These are phyloP conservation scores for Invenusta paracnida DNA, from an alignment of 2,888 invertebrate genomes.

Conservation along the genomic window DNA sequence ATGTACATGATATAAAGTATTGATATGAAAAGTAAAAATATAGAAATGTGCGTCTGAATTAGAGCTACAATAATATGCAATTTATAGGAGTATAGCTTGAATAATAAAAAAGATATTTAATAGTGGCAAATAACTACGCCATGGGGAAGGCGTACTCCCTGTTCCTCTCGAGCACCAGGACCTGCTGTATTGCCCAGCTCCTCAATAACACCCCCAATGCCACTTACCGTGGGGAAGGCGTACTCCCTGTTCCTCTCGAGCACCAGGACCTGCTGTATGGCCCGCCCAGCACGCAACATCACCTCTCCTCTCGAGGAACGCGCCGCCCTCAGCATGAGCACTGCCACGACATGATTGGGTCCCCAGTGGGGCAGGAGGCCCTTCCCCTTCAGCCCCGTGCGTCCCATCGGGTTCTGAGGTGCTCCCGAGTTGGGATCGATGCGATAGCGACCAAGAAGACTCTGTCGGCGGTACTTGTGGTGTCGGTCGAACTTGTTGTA, in stretches of 20 bases:
- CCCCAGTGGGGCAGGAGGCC: slow-evolving; percentile 55
- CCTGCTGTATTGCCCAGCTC: too few species aligned
- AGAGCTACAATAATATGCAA: too few species aligned
- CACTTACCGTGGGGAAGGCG: slow-evolving; percentile 42
- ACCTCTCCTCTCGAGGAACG: background rate
- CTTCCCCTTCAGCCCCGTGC: slow-evolving; percentile 53
- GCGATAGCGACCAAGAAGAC: slow-evolving; percentile 37
- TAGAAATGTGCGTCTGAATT: too few species aligned
- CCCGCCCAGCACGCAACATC: background rate
- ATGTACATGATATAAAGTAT: too few species aligned
- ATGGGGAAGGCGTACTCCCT: slow-evolving; percentile 40
- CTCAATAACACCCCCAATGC: too few species aligned
- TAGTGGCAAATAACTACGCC: too few species aligned
- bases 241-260: slow-evolving; percentile 35
- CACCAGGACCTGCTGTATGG: slow-evolving; percentile 34
- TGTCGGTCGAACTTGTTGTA: slow-evolving; percentile 39
- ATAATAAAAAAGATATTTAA: too few species aligned
- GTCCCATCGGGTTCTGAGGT: slow-evolving; percentile 53
- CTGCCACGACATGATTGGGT: slow-evolving; percentile 53
- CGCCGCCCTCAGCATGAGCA: slow-evolving; percentile 51
- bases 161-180: slow-evolving; percentile 30
- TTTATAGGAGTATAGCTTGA: too few species aligned
- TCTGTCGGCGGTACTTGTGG: slow-evolving; percentile 32
- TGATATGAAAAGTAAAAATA: too few species aligned
- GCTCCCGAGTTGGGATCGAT: slow-evolving; percentile 47